Percentiles rank a stretch among this genome's conserved stretches.
phyloP scores from a whole-genome alignment of 2,888 invertebrate genomes.

The Lacanobia oleracea region DNA sequence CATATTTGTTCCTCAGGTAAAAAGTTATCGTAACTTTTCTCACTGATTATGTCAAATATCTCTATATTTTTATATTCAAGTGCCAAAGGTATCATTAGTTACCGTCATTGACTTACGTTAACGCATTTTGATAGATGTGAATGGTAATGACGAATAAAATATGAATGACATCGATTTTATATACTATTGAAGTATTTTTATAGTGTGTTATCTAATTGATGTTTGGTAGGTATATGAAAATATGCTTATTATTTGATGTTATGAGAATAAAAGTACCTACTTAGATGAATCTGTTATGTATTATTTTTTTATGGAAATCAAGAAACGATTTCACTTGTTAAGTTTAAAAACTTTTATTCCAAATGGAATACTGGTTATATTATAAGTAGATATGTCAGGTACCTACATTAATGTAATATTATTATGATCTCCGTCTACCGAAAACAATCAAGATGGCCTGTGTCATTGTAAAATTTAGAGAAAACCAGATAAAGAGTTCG shows the following conservation, averaged over 20 bases:
- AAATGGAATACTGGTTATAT: not conserved
- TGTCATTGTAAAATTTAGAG: not conserved
- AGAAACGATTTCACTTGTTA: slow-evolving; percentile 7
- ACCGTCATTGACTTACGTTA: not conserved
- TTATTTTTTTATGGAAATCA: slow-evolving; percentile 9
- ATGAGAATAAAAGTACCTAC: not conserved
- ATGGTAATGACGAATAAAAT: slow-evolving; percentile 12
- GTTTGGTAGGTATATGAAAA: slow-evolving; percentile 24
- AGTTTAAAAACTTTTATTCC: not conserved
- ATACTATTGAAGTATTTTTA: slow-evolving; percentile 11
- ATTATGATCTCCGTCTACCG: not conserved
- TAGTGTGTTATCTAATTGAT: slow-evolving; percentile 35
- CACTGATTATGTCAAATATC: not conserved
- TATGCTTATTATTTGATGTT: slow-evolving; percentile 2
- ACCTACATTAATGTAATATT: not conserved
- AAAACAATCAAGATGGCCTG: not conserved
- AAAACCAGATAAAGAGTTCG: not conserved
- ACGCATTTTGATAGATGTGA: slow-evolving; percentile 7
- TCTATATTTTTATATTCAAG: not conserved
- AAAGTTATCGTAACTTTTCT: not conserved
- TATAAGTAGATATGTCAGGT: not conserved
- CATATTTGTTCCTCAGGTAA: not conserved
- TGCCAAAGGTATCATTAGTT: slow-evolving; percentile 24
- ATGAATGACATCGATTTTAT: slow-evolving; percentile 18
- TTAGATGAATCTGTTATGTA: not conserved